Conservation (phyloP, 1,140 invertebrate species). For the Eriosoma lanigerum region DNA sequence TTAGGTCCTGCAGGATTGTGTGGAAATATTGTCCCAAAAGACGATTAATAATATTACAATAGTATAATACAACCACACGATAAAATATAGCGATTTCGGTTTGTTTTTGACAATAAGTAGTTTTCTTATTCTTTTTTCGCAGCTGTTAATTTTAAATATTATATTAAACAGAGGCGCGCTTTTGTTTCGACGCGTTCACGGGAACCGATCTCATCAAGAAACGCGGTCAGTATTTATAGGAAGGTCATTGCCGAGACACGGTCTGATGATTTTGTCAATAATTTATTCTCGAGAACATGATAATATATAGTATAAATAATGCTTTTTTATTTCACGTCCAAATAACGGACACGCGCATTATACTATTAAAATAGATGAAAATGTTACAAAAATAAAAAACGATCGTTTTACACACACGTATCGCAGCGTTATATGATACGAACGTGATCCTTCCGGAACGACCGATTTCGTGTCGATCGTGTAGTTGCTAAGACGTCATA, state of each 20-base stretch:
- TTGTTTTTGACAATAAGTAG: no score
- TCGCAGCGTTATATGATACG: background rate
- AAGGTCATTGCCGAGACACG: slow-evolving; percentile 15
- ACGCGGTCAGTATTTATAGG: slow-evolving; percentile 26
- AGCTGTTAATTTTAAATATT: background rate
- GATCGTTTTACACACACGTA: background rate
- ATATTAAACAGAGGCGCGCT: background rate
- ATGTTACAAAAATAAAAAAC: background rate
- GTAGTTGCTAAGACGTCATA: no score
- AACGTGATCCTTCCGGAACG: slow-evolving; percentile 1
- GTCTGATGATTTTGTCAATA: slow-evolving; percentile 14
- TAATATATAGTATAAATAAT: slow-evolving; percentile 18
- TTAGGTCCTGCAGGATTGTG: no score
- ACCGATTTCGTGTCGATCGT: background rate
- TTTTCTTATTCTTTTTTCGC: background rate
- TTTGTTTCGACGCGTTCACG: background rate
- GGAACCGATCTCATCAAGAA: slow-evolving; percentile 23
- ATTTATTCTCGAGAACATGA: background rate
- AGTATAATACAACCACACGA: no score
- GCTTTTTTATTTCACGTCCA: background rate
- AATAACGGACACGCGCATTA: slow-evolving; percentile 17
- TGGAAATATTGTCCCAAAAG: no score
- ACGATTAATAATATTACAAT: no score
- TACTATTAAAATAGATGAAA: background rate
- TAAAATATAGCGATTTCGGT: no score